phyloP scores from a whole-genome alignment of 2,797 vertebrate species.

The Xenopus petersii region DNA sequence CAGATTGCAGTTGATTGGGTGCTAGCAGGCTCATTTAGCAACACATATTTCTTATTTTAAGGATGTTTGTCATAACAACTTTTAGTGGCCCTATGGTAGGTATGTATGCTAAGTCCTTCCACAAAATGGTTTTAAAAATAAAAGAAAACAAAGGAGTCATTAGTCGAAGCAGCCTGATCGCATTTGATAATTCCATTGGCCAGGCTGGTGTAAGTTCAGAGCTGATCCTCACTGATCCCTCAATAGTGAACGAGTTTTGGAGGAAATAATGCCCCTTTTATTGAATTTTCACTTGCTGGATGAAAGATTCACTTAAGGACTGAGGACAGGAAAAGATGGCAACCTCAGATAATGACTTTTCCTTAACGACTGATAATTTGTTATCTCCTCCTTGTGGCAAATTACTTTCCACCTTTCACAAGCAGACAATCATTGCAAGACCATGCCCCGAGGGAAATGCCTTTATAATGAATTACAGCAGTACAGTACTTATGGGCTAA shows the following conservation, averaged over 20 bases:
- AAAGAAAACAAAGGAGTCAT: conserved; percentile 18
- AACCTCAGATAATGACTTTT: background rate
- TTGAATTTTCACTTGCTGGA: conserved; percentile 37
- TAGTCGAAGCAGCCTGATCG: conserved; percentile 28
- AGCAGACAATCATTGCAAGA: conserved; percentile 25
- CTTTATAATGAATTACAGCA: background rate
- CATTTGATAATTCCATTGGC: conserved; percentile 29
- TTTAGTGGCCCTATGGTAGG: no score
- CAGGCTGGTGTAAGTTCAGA: conserved; percentile 16
- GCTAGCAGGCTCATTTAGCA: no score
- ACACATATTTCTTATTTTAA: no score
- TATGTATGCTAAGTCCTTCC: no score
- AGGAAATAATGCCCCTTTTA: conserved; percentile 23
- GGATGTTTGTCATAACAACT: no score
- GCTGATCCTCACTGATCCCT: conserved; percentile 25
- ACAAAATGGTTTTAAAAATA: background rate
- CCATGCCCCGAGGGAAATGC: conserved; percentile 15
- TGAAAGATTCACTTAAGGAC: conserved; percentile 31
- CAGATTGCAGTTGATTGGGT: no score
- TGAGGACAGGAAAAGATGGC: conserved; percentile 26
- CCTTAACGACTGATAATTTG: conserved; percentile 24
- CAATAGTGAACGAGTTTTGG: conserved; percentile 38
- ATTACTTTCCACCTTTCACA: conserved; percentile 51
- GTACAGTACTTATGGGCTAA: background rate
- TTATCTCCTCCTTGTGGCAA: conserved; percentile 50